Evolutionary conservation across 2,888 invertebrate species (phyloP), one percentile per base, ranked within the genome.

Genomic region (Drosophila falleni): DNA sequence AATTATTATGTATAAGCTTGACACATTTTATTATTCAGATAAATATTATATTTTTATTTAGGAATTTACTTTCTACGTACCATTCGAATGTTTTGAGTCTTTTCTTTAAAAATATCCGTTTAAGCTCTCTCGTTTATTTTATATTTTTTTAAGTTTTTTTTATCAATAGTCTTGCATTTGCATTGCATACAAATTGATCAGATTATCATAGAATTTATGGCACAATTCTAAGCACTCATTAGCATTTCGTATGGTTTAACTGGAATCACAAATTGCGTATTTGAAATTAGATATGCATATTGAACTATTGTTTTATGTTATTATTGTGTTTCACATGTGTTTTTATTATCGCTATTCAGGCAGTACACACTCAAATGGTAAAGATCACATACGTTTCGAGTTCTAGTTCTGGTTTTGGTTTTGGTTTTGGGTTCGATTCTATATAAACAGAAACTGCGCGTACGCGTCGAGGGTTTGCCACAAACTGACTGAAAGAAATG

Each of bases 401-500:
- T 49, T 46, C 42, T 44, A n/a, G 35, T 49, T 46, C 42, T 44
- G 42, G 29, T 29, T 29, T 29, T 29, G 29, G 39, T 51, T 46
- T 37, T 44, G 42, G 39, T 51, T 35, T 19, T 41, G 41, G 16
- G 15, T 13, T 62, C 47, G 11, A 4, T 31, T 62, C 11, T 13
- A 23, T 29, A 50, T 33, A 37, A 55, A 55, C 35, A 39, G 29
- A 47, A 70, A 73, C 39, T 56, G 65, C 72, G 74, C 80, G 78
- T 71, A 46, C 78, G 56, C 51, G 60, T 74, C 75, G 87, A 89
- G 78, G 74, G 88, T 78, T 81, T 71, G 81, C 74, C 77, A 62
- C 82, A 76, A 84, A 88, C 88, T 88, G 77, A 88, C 66, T 73
- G 73, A 47, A 46, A 31, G 59, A 56, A 71, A 75, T 85, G 85